Evolutionary conservation across 2,113 vertebrate genomes (phyloP), one percentile per base, ranked within the genome.

Genomic region (Petrocephalus microphthalmus): DNA sequence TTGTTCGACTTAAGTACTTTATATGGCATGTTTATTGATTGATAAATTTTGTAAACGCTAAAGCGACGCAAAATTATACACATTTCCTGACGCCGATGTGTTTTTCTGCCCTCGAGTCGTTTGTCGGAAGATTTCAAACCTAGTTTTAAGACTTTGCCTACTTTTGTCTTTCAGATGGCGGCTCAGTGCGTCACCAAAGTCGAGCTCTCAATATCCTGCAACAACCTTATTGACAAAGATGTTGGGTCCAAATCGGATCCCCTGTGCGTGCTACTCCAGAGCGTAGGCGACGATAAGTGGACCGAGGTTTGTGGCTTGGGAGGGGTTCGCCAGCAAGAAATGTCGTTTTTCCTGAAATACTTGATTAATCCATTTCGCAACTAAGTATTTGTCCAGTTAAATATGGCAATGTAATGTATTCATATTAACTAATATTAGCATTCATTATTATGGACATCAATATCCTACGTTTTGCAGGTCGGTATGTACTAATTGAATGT

Each of bases 241-340:
- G 91, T 98, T 3, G 94, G 96, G 5, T 99, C 98, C 45, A 95
- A 96, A 88, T 99, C 97, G 0, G 97, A 99, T 83, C 97, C 97
- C 0, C 94, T 98, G 33, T 98, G 98, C n/a, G 96, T 98, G 19
- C 92, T 97, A 91, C 96, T 96, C 17, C 97, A 96, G 94, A 95
- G 93, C 53, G 84, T 91, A n/a, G 96, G 96, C n/a, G 95, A 92
- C 0, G 95, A 95, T 85, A 93, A 5, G 1, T 98, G 97, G 97
- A 92, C 91, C 2, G 97, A 99, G 97, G 98, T 99, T 91, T 92
- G 91, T 2, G 74, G 17, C 1, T 45, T 78, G 71, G 81, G 20
- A 20, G 45, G 19, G 54, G 7, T 37, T 56, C 52, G n/a, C 15
- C 5, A 85, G 25, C 13, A 11, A 51, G n/a, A 84, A 83, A 49